Percentiles rank a stretch among this genome's conserved stretches.
Evolutionary conservation across 2,888 invertebrate genomes (phyloP).

Genomic region (Noctua janthina): DNA sequence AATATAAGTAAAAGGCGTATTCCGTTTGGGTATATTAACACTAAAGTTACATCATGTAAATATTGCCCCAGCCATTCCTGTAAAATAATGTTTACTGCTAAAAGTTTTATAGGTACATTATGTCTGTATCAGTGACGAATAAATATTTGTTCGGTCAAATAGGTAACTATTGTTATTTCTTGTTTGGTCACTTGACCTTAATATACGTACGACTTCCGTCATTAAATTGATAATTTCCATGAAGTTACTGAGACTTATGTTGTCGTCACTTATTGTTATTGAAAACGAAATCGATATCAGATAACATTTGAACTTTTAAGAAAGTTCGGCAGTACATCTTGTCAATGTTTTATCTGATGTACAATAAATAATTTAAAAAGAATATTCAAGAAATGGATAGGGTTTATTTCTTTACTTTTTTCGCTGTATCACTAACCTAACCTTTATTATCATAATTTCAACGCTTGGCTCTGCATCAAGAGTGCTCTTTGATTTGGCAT

Average conservation of each 20-base stretch:
- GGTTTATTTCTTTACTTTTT: not conserved
- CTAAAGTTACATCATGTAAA: not conserved
- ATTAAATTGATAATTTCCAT: constrained; percentile 18
- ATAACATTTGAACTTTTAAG: constrained; percentile 13
- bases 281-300: not conserved
- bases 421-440: not conserved
- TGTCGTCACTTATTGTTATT: not conserved
- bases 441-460: not conserved
- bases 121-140: constrained; percentile 19
- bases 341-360: not conserved
- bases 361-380: not conserved
- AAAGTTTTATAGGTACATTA: not conserved
- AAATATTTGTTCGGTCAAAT: constrained; percentile 11
- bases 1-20: not conserved
- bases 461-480: not conserved
- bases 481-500: not conserved
- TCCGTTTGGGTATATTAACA: not conserved
- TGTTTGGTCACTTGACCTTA: constrained; percentile 7
- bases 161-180: constrained; percentile 10
- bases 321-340: not conserved
- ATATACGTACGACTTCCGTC: constrained; percentile 13
- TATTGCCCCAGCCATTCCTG: not conserved
- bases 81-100: constrained; percentile 24
- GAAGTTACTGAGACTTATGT: not conserved
- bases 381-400: not conserved